Conservation (phyloP, 2,888 invertebrate species). For the Argynnis bischoffii region DNA sequence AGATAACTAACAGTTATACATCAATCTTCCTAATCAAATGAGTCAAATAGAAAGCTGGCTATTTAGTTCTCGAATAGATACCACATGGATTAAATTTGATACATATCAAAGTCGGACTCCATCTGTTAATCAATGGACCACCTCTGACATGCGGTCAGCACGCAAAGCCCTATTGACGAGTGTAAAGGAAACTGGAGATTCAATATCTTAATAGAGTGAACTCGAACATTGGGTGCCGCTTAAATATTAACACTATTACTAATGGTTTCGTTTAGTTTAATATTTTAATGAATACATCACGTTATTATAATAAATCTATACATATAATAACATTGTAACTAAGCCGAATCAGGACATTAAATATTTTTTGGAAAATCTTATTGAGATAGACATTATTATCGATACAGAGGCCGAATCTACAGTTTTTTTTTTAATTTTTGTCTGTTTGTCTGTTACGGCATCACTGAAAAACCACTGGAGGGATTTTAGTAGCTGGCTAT, state of each 20-base stretch:
- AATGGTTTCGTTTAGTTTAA: not conserved
- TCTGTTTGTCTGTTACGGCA: too few relatives aligned
- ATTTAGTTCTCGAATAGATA: not conserved
- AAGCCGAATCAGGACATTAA: too few relatives aligned
- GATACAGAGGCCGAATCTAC: too few relatives aligned
- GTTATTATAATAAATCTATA: too few relatives aligned
- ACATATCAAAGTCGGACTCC: constrained; percentile 45
- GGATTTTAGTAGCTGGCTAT: too few relatives aligned
- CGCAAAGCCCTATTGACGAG: constrained; percentile 63
- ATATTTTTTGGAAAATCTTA: too few relatives aligned
- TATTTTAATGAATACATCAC: too few relatives aligned
- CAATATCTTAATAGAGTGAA: constrained; percentile 53
- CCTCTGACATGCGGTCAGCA: constrained; percentile 61
- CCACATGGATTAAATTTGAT: constrained; percentile 11
- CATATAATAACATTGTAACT: too few relatives aligned
- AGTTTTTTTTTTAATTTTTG: too few relatives aligned
- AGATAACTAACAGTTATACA: not conserved
- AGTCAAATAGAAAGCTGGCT: not conserved
- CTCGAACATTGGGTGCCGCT: not conserved
- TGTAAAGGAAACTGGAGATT: constrained; percentile 51
- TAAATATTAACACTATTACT: not conserved
- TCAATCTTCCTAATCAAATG: not conserved
- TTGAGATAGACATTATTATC: too few relatives aligned
- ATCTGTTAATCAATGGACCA: constrained; percentile 71
- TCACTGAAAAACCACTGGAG: too few relatives aligned